phyloP scores from a whole-genome alignment of 2,113 vertebrate genomes.

The Panthera uncia region DNA sequence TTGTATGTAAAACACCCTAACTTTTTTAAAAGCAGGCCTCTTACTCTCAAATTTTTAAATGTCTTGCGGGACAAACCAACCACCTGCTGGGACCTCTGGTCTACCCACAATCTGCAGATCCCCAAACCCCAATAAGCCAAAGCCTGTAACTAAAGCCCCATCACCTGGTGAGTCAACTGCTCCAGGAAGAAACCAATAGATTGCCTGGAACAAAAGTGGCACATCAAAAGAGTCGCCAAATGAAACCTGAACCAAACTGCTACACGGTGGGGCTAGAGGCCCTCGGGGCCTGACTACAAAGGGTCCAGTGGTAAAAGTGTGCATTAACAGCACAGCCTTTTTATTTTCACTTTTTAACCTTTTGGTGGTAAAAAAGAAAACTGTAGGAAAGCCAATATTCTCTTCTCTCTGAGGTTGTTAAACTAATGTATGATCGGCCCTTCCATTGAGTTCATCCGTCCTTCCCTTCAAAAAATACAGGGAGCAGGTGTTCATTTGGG shows the following conservation, averaged over 20 bases:
- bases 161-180: neutral
- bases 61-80: neutral
- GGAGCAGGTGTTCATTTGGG: conserved; percentile 61
- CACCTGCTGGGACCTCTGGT: conserved; percentile 28
- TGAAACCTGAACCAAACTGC: conserved; percentile 25
- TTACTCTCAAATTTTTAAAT: neutral
- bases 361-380: conserved; percentile 16
- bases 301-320: neutral
- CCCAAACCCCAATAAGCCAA: neutral
- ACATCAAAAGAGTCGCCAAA: neutral
- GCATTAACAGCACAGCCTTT: neutral
- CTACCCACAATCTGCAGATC: neutral
- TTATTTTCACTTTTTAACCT: neutral
- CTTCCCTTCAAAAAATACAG: conserved; percentile 52
- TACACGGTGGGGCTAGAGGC: neutral
- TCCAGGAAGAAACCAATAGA: neutral
- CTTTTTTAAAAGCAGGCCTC: neutral
- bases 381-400: conserved; percentile 53
- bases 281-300: neutral
- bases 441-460: neutral
- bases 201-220: neutral
- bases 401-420: conserved; percentile 44
- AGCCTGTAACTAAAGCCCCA: neutral
- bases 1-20: neutral
- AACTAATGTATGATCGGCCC: conserved; percentile 37